These are phyloP conservation scores for Felis chaus DNA, from an alignment of 2,113 vertebrate species.

Conservation along the genomic window DNA sequence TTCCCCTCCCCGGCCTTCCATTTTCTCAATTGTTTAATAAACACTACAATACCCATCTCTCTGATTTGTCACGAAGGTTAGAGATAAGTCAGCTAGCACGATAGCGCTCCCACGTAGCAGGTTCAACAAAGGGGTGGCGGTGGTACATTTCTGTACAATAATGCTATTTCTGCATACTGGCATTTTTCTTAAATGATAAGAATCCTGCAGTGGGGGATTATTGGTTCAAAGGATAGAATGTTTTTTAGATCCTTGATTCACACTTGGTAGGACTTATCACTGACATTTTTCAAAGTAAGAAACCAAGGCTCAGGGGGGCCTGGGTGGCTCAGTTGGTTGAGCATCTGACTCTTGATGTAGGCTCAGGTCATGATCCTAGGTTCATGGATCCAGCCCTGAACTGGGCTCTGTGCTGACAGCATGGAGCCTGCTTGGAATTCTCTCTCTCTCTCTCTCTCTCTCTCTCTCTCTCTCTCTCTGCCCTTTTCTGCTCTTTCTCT, in stretches of 20 bases:
- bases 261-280: background rate
- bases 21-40: background rate
- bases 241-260: background rate
- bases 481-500: too few species aligned
- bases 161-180: background rate
- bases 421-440: too few species aligned
- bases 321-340: too few species aligned
- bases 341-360: too few species aligned
- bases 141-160: background rate
- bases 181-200: background rate
- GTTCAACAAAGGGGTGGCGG: background rate
- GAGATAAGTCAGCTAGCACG: background rate
- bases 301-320: background rate
- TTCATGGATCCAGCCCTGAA: too few species aligned
- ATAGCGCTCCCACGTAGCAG: background rate
- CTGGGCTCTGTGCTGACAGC: too few species aligned
- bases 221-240: background rate
- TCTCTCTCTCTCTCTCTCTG: too few species aligned
- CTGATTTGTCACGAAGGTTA: background rate
- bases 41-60: background rate
- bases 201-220: background rate
- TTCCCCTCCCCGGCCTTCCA: background rate
- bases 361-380: too few species aligned
- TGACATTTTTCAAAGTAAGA: slow-evolving; percentile 22
- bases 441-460: too few species aligned